Conservation (phyloP, 2,113 vertebrate genomes). For the Elephas maximus region DNA sequence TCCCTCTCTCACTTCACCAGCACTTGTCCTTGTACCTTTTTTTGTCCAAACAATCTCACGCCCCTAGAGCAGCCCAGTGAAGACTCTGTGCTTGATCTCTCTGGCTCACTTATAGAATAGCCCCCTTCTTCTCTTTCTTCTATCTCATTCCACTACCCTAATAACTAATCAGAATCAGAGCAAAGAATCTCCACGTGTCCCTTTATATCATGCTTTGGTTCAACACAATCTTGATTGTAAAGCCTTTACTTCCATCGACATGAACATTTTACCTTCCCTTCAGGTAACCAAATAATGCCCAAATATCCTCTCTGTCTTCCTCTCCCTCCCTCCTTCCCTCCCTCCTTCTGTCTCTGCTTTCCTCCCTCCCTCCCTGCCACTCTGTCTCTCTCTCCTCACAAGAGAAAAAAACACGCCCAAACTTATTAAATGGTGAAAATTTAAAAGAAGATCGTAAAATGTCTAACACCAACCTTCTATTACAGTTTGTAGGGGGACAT, state of each 20-base stretch:
- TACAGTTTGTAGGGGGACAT: background rate
- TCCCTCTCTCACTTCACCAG: background rate
- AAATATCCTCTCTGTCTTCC: background rate
- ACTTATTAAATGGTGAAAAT: background rate
- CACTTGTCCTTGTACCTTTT: too few relatives aligned
- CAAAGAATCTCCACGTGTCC: accelerated
- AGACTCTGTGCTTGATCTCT: background rate
- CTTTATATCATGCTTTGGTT: background rate
- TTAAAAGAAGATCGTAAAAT: background rate
- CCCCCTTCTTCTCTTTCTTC: background rate
- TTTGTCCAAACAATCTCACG: background rate
- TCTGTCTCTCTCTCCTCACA: background rate
- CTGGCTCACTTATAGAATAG: background rate
- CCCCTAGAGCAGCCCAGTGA: too few relatives aligned
- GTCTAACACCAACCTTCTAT: background rate
- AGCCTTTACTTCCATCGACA: background rate
- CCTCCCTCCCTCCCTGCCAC: background rate
- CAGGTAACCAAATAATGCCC: background rate
- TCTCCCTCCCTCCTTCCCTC: too few relatives aligned
- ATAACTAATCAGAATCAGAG: background rate
- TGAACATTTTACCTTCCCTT: background rate
- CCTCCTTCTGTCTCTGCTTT: too few relatives aligned
- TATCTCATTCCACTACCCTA: background rate
- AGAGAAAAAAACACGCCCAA: background rate
- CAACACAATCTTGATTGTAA: background rate